Conservation (phyloP, 2,797 vertebrate species). For the Rhodeus uyekii region DNA sequence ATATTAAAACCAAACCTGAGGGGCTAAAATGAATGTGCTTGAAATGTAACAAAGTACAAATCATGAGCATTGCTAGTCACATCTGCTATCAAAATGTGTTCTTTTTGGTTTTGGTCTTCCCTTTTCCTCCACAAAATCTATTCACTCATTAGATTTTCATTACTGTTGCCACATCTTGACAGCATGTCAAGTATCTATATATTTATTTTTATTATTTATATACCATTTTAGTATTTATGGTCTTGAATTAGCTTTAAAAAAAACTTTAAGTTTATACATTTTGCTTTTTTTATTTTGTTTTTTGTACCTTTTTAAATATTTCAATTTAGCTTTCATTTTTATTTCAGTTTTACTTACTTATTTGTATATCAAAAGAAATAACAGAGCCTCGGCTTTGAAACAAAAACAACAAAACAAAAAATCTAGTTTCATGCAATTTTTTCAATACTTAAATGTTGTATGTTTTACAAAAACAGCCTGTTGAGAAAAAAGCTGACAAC, state of each 20-base stretch:
- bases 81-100: conserved; percentile 7
- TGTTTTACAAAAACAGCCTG: not conserved
- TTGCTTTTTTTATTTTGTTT: too few species aligned
- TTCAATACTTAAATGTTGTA: too few species aligned
- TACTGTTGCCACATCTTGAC: not conserved
- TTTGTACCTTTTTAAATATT: too few species aligned
- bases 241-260: too few species aligned
- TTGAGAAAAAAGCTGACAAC: too few species aligned
- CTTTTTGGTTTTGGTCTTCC: not conserved
- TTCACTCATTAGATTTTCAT: not conserved
- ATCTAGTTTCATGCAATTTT: too few species aligned
- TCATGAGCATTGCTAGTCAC: conserved; percentile 4
- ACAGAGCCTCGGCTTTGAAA: too few species aligned
- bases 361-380: too few species aligned
- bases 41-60: not conserved
- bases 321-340: not conserved
- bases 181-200: too few species aligned
- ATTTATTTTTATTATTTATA: not conserved
- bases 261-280: too few species aligned
- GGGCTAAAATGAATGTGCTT: conserved; percentile 1
- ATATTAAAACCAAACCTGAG: conserved; percentile 28
- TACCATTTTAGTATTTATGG: not conserved
- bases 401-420: too few species aligned
- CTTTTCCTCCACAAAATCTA: not conserved
- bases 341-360: not conserved